Evolutionary conservation across 1,140 invertebrate genomes (phyloP).

Genomic region (Leptinotarsa undecemlineata): DNA sequence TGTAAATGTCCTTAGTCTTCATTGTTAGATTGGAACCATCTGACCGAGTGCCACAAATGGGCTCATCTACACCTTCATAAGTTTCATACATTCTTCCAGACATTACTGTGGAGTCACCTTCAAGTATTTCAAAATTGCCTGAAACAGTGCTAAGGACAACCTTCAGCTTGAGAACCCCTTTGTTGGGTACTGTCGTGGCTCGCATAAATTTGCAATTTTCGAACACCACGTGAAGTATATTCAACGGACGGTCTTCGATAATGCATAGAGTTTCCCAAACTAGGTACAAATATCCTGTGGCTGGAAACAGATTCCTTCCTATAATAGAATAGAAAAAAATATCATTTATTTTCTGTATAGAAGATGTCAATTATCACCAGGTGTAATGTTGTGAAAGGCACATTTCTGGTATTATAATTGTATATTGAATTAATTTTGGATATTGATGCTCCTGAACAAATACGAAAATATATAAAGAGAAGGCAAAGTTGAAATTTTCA

Average conservation of each 20-base stretch:
- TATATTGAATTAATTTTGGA: too few relatives aligned
- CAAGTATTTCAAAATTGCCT: conserved; percentile 74
- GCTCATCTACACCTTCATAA: background rate
- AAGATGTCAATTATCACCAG: too few relatives aligned
- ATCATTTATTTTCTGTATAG: too few relatives aligned
- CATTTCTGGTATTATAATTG: too few relatives aligned
- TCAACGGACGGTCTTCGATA: conserved; percentile 68
- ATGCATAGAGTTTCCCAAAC: conserved; percentile 88
- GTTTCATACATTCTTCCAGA: conserved; percentile 60
- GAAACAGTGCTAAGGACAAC: conserved; percentile 82
- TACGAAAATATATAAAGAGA: too few relatives aligned
- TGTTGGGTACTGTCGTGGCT: conserved; percentile 78
- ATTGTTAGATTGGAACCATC: conserved; percentile 15
- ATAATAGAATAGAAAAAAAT: conserved; percentile 24
- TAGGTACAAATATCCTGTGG: conserved; percentile 82
- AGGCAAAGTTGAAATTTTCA: too few relatives aligned
- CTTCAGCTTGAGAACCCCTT: conserved; percentile 71
- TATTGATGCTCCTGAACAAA: too few relatives aligned
- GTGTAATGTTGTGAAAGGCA: too few relatives aligned
- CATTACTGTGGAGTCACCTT: conserved; percentile 70
- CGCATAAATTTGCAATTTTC: conserved; percentile 83
- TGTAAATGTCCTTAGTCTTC: conserved; percentile 81
- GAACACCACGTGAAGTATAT: conserved; percentile 80
- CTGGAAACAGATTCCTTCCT: conserved; percentile 84
- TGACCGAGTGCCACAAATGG: background rate